phyloP scores from a whole-genome alignment of 1,140 invertebrate species.

The Pygmarrhopalites habei region DNA sequence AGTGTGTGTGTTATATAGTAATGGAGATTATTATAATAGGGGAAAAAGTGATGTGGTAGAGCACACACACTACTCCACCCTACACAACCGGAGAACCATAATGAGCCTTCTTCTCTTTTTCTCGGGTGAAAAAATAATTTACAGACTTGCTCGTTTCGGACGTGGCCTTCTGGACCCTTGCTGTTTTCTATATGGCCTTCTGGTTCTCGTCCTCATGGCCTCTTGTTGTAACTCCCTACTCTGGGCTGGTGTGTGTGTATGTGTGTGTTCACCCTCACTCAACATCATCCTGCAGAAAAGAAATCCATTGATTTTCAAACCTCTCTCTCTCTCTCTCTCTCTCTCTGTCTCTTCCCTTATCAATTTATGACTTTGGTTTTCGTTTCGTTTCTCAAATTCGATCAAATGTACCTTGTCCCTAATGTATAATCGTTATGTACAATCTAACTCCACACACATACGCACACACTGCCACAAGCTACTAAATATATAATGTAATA shows the following conservation, averaged over 20 bases:
- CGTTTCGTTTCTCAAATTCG: background rate
- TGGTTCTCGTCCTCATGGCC: too few species aligned
- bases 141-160: background rate
- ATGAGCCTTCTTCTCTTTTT: slow-evolving; percentile 29
- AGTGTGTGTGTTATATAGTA: too few species aligned
- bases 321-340: too few species aligned
- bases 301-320: slow-evolving; percentile 20
- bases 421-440: background rate
- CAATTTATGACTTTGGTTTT: slow-evolving; percentile 22
- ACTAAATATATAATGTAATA: too few species aligned
- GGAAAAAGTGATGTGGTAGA: background rate
- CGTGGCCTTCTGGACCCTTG: too few species aligned
- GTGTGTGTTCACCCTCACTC: too few species aligned
- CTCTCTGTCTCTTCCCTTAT: too few species aligned
- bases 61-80: background rate
- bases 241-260: too few species aligned
- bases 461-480: background rate
- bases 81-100: slow-evolving; percentile 13
- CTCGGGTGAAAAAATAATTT: slow-evolving; percentile 31
- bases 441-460: background rate
- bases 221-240: too few species aligned
- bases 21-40: too few species aligned
- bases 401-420: background rate
- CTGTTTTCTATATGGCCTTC: too few species aligned
- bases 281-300: too few species aligned